Base-by-base conservation (phyloP, 92 coral and sea anemone genomes). In the Palythoa caribaeorum region DNA sequence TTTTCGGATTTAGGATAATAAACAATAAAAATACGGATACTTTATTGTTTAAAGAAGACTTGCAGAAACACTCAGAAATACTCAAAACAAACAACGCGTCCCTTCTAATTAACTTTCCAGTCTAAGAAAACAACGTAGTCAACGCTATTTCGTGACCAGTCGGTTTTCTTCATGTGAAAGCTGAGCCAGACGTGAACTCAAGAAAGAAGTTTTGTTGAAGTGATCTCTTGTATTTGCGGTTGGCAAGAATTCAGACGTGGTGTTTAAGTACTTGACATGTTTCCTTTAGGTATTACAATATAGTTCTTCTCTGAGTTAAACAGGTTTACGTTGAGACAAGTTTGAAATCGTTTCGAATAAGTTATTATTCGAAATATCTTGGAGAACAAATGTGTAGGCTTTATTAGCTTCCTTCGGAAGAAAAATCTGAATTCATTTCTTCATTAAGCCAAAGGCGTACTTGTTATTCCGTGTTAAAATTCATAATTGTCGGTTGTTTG, bases 101-200 rank as follows among this genome's bases (percentile, higher is more conserved):
- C 2, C 37, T 68, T 66, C 76, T 81, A 81, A 81, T 81, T 81
- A 81, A 81, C 86, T 63, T 69, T 47, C 73, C 73, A 81, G 75
- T 63, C 63, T 44, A 69, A 44, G 62, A 65, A 81, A 81, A 28
- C 47, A 81, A 63, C 28, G 44, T 44, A 21, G 40, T 6, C 75
- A 66, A 53, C 3, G 38, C n/a, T 68, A 39, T 71, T 81, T 81
- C 86, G 76, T 81, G 86, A 81, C 63, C 14, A 16, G 50, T 81
- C 62, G 47, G 76, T 50, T 81, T 66, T 65, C 76, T 68, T 81
- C 76, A 81, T 28, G 86, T 48, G 76, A 81, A 81, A 81, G 44
- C 60, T 47, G 38, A 81, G 76, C 62, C 40, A 50, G 40, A 81
- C 20, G 38, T 66, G 47, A 63, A 47, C 44, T 63, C 52, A 37